phyloP scores from a whole-genome alignment of 1,140 invertebrate species.

The Neodiprion fabricii region DNA sequence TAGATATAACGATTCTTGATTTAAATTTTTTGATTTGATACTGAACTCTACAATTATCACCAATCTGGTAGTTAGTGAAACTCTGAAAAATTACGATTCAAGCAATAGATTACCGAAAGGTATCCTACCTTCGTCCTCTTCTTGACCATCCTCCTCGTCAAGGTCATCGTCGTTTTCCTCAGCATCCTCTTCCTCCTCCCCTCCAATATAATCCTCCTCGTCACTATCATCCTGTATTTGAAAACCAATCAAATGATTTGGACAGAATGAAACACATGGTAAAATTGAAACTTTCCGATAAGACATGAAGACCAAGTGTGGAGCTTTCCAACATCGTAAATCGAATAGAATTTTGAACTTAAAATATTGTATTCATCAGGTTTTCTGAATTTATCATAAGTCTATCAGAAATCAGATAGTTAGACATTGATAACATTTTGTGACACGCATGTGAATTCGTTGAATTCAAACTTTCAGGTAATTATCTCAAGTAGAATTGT shows the following conservation, averaged over 20 bases:
- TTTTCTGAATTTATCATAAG: too few species aligned
- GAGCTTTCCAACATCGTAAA: slow-evolving; percentile 22
- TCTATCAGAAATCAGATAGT: too few species aligned
- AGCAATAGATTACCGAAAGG: neutral
- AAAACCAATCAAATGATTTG: too few species aligned
- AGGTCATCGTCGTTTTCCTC: slow-evolving; percentile 67
- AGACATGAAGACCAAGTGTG: slow-evolving; percentile 34
- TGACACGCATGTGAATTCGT: too few species aligned
- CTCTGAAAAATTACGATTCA: neutral
- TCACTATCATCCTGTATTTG: slow-evolving; percentile 64
- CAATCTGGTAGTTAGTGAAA: slow-evolving; percentile 26
- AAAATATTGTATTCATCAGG: slow-evolving; percentile 31
- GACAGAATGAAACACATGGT: slow-evolving; percentile 43
- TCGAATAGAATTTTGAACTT: neutral
- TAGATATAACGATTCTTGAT: too few species aligned
- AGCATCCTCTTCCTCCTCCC: slow-evolving; percentile 69
- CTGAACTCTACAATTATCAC: slow-evolving; percentile 33
- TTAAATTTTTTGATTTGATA: too few species aligned
- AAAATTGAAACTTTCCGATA: slow-evolving; percentile 67
- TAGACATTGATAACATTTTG: too few species aligned
- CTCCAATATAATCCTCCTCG: slow-evolving; percentile 68
- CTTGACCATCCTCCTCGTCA: slow-evolving; percentile 55
- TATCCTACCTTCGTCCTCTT: slow-evolving; percentile 29
- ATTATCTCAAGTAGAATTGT: too few species aligned
- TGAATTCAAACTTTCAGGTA: too few species aligned